Percentiles rank a stretch among this genome's conserved stretches.
Conservation (phyloP, 2,113 vertebrate species). For the Enhydra lutris region DNA sequence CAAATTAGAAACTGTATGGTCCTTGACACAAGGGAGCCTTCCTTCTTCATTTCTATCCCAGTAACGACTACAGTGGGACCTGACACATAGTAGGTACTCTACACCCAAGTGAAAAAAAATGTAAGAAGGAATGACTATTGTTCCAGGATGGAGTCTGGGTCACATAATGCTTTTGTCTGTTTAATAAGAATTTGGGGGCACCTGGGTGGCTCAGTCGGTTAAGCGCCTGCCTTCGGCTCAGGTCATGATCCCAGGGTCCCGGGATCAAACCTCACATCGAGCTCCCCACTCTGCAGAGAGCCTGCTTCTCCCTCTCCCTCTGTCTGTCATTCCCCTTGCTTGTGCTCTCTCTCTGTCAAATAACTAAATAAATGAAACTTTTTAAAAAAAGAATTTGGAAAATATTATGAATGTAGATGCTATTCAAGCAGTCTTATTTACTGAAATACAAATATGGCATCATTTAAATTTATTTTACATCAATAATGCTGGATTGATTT, state of each 20-base stretch:
- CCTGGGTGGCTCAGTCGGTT: too few relatives aligned
- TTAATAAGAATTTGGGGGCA: neutral
- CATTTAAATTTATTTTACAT: neutral
- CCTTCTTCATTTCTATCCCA: neutral
- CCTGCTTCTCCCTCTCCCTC: too few relatives aligned
- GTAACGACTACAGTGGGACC: neutral
- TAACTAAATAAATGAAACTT: too few relatives aligned
- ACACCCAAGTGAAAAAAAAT: neutral
- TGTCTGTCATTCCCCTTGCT: too few relatives aligned
- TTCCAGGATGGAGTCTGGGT: neutral
- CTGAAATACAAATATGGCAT: neutral
- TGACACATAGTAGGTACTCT: neutral
- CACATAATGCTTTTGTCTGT: neutral
- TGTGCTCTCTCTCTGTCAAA: too few relatives aligned
- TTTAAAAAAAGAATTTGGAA: neutral
- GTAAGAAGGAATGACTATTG: neutral
- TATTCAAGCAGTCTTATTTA: neutral
- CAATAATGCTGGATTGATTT: neutral
- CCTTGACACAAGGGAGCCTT: neutral
- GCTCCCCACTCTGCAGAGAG: too few relatives aligned
- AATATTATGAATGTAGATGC: neutral
- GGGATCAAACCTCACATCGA: too few relatives aligned
- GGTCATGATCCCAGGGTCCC: too few relatives aligned
- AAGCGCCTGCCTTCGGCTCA: too few relatives aligned
- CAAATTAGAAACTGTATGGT: neutral